Evolutionary conservation across 2,888 invertebrate genomes (phyloP), one percentile per base, ranked within the genome.

Genomic region (Platerodrilus igneus): DNA sequence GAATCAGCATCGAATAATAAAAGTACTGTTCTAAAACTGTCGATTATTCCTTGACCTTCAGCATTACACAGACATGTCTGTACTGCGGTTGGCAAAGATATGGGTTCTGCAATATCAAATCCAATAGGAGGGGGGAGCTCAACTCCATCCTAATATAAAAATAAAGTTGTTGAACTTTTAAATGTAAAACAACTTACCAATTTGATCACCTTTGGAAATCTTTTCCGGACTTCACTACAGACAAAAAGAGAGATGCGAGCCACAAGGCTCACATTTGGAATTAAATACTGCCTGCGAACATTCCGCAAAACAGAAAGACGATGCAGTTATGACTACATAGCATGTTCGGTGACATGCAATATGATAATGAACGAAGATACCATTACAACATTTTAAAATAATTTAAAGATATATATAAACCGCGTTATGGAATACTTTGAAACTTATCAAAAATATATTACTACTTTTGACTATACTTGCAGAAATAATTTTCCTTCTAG

Each of bases 191-290:
- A 18, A 78, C 89, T 84, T 71, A 94, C 94, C 85, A 94, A 69
- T 72, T 83, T 83, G 30, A 78, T 57, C 54, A 94, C 75, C 70
- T 89, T 91, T 33, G 92, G 91, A 58, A 94, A 92, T 65, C 81
- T 78, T 69, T 85, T 87, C 70, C 91, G 81, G 62, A 93, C 79
- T 68, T 88, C 91, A 71, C 93, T 94, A 86, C 74, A 79, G 79
- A 76, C 65, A 76, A 72, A 73, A 47, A 42, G 45, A 41, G 27
- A 26, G 18, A 34, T 21, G 66, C 65, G 58, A 56, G 60, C 59
- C n/a, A 50, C 54, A 56, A 55, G 56, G 46, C 45, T 45, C 47
- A 32, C 31, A 31, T 14, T 35, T 41, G 18, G 19, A 16, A 38
- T 33, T 42, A 41, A 16, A 36, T 22, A 46, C 42, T 47, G 30